Percentiles rank a stretch among this genome's conserved stretches.
These are phyloP conservation scores for Drosophila sproati DNA, from an alignment of 1,140 invertebrate genomes.

Conservation along the genomic window DNA sequence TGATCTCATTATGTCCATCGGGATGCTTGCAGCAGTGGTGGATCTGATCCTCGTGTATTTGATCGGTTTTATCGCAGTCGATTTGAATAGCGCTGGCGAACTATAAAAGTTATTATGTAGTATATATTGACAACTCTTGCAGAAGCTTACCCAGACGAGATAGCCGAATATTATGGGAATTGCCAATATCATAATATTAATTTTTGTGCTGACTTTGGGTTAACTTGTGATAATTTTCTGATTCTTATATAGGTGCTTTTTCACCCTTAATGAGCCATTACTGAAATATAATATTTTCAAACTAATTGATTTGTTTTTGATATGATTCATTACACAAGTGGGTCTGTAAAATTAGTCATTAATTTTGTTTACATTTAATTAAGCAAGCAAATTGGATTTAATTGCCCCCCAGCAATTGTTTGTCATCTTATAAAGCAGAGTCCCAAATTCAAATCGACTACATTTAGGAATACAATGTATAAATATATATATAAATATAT, in stretches of 20 bases:
- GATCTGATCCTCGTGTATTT: conserved; percentile 67
- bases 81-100: conserved; percentile 35
- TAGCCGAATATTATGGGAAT: conserved; percentile 17
- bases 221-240: not conserved
- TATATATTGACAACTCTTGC: too few species aligned
- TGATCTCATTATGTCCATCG: conserved; percentile 65
- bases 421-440: conserved; percentile 50
- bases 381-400: conserved; percentile 38
- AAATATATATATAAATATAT: not conserved
- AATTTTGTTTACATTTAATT: conserved; percentile 59
- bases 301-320: conserved; percentile 14
- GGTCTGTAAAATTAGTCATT: not conserved
- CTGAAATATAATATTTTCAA: not conserved
- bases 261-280: conserved; percentile 17
- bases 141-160: conserved; percentile 51
- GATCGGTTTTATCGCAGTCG: conserved; percentile 60
- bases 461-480: conserved; percentile 43
- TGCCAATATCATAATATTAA: conserved; percentile 17
- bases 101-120: not conserved
- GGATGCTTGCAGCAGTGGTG: conserved; percentile 73
- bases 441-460: not conserved
- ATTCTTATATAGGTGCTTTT: conserved; percentile 37
- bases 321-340: conserved; percentile 35
- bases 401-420: not conserved
- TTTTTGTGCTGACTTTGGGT: conserved; percentile 2